Evolutionary conservation across 2,113 vertebrate genomes (phyloP).

Genomic region (Erythrocercus mccallii): DNA sequence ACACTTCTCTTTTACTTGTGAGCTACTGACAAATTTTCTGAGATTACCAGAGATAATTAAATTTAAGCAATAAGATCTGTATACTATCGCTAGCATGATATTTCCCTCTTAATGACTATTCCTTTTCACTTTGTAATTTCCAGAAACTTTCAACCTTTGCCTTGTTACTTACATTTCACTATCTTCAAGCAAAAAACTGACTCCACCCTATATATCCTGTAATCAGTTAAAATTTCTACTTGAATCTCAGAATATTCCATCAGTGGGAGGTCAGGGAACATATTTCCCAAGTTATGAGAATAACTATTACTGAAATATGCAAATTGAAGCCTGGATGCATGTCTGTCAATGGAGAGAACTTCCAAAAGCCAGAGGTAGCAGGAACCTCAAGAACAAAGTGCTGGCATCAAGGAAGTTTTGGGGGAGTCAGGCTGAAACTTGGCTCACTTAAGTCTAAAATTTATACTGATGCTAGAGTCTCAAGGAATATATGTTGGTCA

Average conservation of each 20-base stretch:
- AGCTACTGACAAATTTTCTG: not conserved
- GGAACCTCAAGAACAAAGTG: not conserved
- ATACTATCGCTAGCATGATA: not conserved
- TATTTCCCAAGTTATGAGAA: not conserved
- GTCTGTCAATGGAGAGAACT: not conserved
- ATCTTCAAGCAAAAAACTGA: not conserved
- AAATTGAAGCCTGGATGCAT: not conserved
- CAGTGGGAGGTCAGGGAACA: not conserved
- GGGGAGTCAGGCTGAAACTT: not conserved
- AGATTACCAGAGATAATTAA: not conserved
- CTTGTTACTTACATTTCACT: not conserved
- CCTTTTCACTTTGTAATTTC: not conserved
- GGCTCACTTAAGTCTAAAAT: not conserved
- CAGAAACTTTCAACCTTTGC: not conserved
- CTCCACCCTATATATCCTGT: not conserved
- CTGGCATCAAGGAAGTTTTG: not conserved
- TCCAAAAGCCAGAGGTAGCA: not conserved
- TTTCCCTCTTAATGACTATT: not conserved
- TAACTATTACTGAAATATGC: not conserved
- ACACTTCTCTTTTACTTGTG: not conserved
- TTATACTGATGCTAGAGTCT: not conserved
- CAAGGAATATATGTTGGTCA: not conserved
- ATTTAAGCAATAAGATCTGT: not conserved
- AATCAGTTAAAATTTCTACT: not conserved
- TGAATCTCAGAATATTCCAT: not conserved